These are phyloP conservation scores for Mesembrinibis cayennensis DNA, from an alignment of 2,113 vertebrate species.

Conservation along the genomic window DNA sequence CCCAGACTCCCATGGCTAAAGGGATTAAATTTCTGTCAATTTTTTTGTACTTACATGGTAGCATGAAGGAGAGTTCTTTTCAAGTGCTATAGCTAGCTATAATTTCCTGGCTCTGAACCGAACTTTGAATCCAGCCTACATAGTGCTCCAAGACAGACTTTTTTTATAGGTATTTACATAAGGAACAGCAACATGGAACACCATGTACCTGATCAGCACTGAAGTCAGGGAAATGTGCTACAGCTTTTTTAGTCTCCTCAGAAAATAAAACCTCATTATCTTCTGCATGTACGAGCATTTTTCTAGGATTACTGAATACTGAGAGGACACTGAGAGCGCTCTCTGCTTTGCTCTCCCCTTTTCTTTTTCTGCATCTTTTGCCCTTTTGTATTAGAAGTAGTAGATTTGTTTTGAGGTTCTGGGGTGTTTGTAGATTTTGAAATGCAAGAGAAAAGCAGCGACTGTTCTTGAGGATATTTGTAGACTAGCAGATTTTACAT, in stretches of 20 bases:
- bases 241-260: background rate
- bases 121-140: background rate
- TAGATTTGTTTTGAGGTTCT: background rate
- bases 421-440: background rate
- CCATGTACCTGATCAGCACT: background rate
- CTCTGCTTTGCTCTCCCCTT: background rate
- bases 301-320: background rate
- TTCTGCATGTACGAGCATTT: background rate
- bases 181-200: background rate
- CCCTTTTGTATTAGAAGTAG: background rate
- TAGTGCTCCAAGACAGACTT: background rate
- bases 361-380: background rate
- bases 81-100: background rate
- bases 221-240: background rate
- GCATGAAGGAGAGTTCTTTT: background rate
- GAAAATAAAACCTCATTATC: background rate
- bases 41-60: background rate
- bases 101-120: background rate
- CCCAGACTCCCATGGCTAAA: background rate
- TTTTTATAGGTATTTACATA: background rate
- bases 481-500: background rate
- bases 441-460: background rate
- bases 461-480: background rate
- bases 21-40: background rate
- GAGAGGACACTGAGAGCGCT: background rate